Evolutionary conservation across 2,797 vertebrate species (phyloP), one percentile per base, ranked within the genome.

Genomic region (Rallus crepitans): DNA sequence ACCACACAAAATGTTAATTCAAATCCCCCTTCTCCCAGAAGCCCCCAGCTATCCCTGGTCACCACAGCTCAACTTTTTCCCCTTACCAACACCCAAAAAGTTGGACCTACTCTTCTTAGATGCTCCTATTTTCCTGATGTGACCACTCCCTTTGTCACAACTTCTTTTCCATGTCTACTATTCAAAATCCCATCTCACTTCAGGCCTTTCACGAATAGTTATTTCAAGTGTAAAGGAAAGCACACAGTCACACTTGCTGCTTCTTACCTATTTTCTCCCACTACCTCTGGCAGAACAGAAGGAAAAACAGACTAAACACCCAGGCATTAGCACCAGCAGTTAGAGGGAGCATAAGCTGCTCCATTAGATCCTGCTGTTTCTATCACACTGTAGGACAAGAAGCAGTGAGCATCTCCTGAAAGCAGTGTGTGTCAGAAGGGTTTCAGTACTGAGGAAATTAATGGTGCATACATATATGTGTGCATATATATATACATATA

Each of bases 1-100:
- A 71, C 75, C 64, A 78, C 71, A 86, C 20, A 30, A 92, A 89
- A 95, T 0, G 9, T 52, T 75, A 72, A 55, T 31, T 93, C 42
- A 75, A 84, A 30, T 2, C n/a, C 31, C 47, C 15, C 15, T 63
- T 42, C 66, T 59, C 59, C 47, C 35, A 55, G 30, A 93, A 92
- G 47, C 39, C 65, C 64, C 78, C 35, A 1, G 1, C 31, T 61
- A 71, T 10, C 56, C 53, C 45, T 19, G 40, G 28, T 72, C 72
- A 82, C 76, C 64, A 68, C 31, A 72, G 72, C 64, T 60, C 89
- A 77, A 60, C 35, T 70, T 85, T 60, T 55, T 50, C 53, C 42
- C 50, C 50, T 78, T 4, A 6, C 16, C n/a, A 31, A 52, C 5
- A 6, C 33, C 70, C 31, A 12, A 53, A 80, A 82, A n/a, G 45